Percentiles rank a stretch among this genome's conserved stretches.
Evolutionary conservation across 92 coral and sea anemone species (phyloP).

Genomic region (Chrysogorgia sp.): DNA sequence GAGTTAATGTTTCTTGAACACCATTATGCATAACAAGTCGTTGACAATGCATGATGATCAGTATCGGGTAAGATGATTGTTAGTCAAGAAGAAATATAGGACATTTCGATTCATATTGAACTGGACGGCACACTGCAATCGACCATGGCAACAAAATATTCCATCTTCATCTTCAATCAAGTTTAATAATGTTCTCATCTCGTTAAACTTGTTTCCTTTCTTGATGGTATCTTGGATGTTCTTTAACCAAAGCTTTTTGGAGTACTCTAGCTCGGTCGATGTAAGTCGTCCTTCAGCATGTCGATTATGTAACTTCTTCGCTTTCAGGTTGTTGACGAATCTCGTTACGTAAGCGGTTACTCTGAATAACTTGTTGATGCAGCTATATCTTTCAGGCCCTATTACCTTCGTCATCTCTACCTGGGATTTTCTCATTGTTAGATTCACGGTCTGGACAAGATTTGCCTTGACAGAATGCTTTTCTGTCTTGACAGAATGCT

Average conservation of each 20-base stretch:
- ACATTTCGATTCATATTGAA: no score
- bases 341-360: conserved; percentile 61
- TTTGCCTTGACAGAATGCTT: background rate
- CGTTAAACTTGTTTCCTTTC: conserved; percentile 43
- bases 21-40: no score
- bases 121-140: no score
- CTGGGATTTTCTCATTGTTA: background rate
- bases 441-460: background rate
- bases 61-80: no score
- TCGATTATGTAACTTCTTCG: conserved; percentile 11
- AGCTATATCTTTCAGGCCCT: background rate
- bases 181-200: conserved; percentile 41
- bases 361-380: conserved; percentile 43
- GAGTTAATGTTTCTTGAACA: no score
- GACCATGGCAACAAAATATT: no score
- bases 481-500: no score
- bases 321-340: conserved; percentile 43
- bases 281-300: conserved; percentile 15
- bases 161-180: no score
- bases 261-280: conserved; percentile 9
- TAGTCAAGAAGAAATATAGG: no score
- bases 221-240: conserved; percentile 35
- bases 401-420: background rate
- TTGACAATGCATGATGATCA: no score
- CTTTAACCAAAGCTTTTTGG: conserved; percentile 46